Base-by-base conservation (phyloP, 2,113 vertebrate genomes). In the Motacilla alba region DNA sequence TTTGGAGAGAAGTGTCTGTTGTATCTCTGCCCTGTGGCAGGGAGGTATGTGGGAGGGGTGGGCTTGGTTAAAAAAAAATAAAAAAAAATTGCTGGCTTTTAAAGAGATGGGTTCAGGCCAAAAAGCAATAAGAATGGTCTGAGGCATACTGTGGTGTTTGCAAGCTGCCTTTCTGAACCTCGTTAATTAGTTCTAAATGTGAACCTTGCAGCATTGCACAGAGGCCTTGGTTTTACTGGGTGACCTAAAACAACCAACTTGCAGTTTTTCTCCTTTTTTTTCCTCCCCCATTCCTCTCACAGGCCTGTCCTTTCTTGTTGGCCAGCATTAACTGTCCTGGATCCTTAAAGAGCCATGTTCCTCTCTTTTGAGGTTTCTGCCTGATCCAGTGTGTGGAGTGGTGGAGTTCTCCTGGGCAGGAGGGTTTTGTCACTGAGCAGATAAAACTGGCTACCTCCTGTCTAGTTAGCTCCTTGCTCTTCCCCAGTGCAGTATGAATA, bases 81-180 rank as follows among this genome's bases (percentile, higher is more conserved):
- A 77, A 58, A 55, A 67, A 53, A 91, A 66, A 24, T 14, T 35
- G 17, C 23, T 89, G 60, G 30, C 35, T 89, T 84, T 84, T 89
- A 41, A 72, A 75, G 66, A 0, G 5, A 78, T 70, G 69, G 8
- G 52, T 50, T 84, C 83, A 78, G 64, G 43, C 67, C 81, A 62
- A 60, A 74, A 87, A 94, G 47, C 69, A 70, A 87, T 81, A 73
- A 59, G 56, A 91, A 62, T 70, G 50, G 20, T 81, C 64, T 94
- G 44, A 89, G 74, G 52, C 1, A 1, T 33, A 9, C 68, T 83
- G 43, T 83, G 79, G 22, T 0, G 0, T 90, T 92, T 77, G 67
- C 81, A 78, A 72, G 56, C 81, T 87, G 52, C 73, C 69, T 87
- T 87, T 94, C 35, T 83, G 80, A 95, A 84, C 87, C 60, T 93